Conservation (phyloP, 2,888 invertebrate genomes). For the Piscicola geometra region DNA sequence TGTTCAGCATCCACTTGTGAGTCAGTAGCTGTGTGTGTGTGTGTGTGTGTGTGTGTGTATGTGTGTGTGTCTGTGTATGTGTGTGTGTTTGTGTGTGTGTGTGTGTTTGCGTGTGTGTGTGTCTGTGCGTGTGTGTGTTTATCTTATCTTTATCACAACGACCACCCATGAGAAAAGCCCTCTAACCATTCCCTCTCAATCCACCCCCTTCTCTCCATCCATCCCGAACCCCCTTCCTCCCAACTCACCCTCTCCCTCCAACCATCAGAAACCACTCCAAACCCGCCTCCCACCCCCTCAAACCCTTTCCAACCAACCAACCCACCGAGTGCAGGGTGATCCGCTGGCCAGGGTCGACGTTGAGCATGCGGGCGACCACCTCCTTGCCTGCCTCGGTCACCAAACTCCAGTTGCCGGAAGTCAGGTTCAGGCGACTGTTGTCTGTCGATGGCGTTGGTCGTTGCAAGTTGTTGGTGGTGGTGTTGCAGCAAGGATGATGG, state of each 20-base stretch:
- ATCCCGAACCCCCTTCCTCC: background rate
- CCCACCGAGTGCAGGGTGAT: slow-evolving; percentile 67
- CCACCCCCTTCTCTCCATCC: background rate
- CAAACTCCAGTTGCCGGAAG: slow-evolving; percentile 71
- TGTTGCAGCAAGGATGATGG: no score
- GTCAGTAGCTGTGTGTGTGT: slow-evolving; percentile 66
- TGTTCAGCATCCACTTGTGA: slow-evolving; percentile 77
- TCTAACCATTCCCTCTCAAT: background rate
- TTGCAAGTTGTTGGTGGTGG: no score
- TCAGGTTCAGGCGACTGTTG: slow-evolving; percentile 70
- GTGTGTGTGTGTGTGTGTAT: no score
- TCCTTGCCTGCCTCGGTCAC: slow-evolving; percentile 79
- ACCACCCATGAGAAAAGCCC: no score
- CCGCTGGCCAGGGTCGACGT: slow-evolving; percentile 82
- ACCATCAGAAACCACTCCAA: no score
- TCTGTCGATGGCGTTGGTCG: no score
- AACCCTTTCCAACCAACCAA: background rate
- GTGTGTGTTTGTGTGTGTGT: no score
- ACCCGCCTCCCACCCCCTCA: background rate
- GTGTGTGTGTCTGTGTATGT: no score
- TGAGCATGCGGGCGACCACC: slow-evolving; percentile 83
- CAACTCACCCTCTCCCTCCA: background rate
- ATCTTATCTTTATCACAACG: no score
- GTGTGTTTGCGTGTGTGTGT: no score
- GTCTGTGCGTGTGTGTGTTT: no score